Conservation (phyloP, 2,113 vertebrate genomes). For the Symphodus melops region DNA sequence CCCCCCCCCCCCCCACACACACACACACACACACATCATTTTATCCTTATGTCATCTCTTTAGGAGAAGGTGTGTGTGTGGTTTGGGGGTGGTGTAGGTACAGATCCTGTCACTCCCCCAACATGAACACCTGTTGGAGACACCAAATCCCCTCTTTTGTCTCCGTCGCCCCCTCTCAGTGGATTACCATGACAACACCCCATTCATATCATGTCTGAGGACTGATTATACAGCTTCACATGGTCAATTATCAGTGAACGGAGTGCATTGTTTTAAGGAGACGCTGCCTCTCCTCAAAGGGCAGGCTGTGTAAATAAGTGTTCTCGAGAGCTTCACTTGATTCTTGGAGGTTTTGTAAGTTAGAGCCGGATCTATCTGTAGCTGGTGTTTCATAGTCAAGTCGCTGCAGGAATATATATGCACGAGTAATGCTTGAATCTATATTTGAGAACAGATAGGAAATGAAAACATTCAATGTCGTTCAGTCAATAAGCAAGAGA, state of each 20-base stretch:
- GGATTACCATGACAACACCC: slow-evolving; percentile 78
- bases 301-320: slow-evolving; percentile 29
- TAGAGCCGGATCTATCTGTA: slow-evolving; percentile 4
- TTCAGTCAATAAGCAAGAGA: slow-evolving; percentile 17
- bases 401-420: slow-evolving; percentile 8
- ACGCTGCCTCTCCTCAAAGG: slow-evolving; percentile 12
- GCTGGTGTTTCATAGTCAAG: slow-evolving; percentile 11
- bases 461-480: not conserved
- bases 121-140: slow-evolving; percentile 81
- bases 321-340: slow-evolving; percentile 42
- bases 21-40: too few relatives aligned
- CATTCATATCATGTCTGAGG: slow-evolving; percentile 72
- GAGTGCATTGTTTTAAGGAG: slow-evolving; percentile 58
- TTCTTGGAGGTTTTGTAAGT: slow-evolving; percentile 5
- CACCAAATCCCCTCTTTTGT: slow-evolving; percentile 80
- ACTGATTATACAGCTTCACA: slow-evolving; percentile 75
- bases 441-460: not conserved
- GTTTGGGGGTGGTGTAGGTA: slow-evolving; percentile 49
- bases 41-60: slow-evolving; percentile 2
- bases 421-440: not conserved
- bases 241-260: slow-evolving; percentile 64
- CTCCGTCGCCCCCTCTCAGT: slow-evolving; percentile 61
- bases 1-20: too few relatives aligned
- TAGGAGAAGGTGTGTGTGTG: slow-evolving; percentile 8
- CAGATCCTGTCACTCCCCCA: slow-evolving; percentile 57